A percentile compares a stretch with the other conserved stretches of the same genome.
Evolutionary conservation across 2,797 vertebrate species (phyloP).

Genomic region (Anas bahamensis): DNA sequence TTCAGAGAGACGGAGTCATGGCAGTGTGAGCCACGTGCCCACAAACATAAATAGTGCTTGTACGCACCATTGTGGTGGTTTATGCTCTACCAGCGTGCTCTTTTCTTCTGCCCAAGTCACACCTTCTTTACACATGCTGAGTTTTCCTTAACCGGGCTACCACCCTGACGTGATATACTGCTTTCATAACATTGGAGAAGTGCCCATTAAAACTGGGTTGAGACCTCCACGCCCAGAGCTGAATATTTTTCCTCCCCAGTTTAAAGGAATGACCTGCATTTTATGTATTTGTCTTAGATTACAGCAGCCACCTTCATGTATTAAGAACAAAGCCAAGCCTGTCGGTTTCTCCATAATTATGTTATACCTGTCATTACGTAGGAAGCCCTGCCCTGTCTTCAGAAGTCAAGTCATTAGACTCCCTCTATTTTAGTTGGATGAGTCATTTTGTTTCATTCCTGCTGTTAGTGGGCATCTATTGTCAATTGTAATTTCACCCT

Average conservation of each 20-base stretch:
- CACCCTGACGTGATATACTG: background rate
- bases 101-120: background rate
- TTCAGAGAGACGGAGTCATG: background rate
- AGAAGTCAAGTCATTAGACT: background rate
- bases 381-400: slow-evolving; percentile 1
- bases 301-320: background rate
- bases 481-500: background rate
- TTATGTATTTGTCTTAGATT: slow-evolving; percentile 6
- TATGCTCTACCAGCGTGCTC: background rate
- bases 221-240: slow-evolving; percentile 6
- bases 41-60: background rate
- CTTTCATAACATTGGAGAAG: background rate
- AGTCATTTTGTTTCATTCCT: slow-evolving; percentile 6
- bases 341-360: background rate
- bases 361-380: background rate
- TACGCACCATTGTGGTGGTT: background rate
- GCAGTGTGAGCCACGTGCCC: background rate
- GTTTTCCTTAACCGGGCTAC: background rate
- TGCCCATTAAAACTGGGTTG: slow-evolving; percentile 2
- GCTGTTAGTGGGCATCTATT: background rate
- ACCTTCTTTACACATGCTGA: background rate
- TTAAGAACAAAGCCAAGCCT: slow-evolving; percentile 2
- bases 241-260: background rate
- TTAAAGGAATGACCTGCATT: background rate
- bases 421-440: background rate